Base-by-base conservation (phyloP, 2,113 vertebrate species). In the Ophthalmolycus amberensis region DNA sequence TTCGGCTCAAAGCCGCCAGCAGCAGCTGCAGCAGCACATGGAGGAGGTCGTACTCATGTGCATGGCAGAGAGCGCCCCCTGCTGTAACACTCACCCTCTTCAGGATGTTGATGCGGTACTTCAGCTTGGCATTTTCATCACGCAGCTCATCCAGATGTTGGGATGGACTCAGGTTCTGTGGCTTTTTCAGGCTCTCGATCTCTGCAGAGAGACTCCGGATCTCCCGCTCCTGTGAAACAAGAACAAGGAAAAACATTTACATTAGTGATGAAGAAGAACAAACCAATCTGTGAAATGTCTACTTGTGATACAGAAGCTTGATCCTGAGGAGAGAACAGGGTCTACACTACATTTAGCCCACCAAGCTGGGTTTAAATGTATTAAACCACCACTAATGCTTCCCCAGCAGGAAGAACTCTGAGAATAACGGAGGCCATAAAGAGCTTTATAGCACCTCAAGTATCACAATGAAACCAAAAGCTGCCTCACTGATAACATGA, bases 21-120 rank as follows among this genome's bases (percentile, higher is more conserved):
- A 16, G 32, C 32, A 32, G 32, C 34, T 34, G 34, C 44, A 16
- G 44, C 46, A 18, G 46, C 15, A 48, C 15, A 48, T n/a, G 46
- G 15, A 48, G 46, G 46, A 48, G 5, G 14, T 16, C 14, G 12
- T 44, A 44, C 12, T 3, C 42, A 15, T 15, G 42, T 44, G 15
- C 1, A 1, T 1, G 1, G 14, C 3, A 15, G 18, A 42, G 40
- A 50, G 48, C 48, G 18, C 48, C 48, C 48, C 48, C 18, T 50
- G 48, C 29, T 18, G 65, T 20, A 6, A n/a, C 25, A 37, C 95
- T 95, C 83, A 99, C 98, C 91, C 93, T 96, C 52, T 76, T 96
- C 3, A 99, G 96, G 86, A 98, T 94, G 86, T 97, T 98, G 67
- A 98, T 79, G 0, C 98, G 96, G 74, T 99, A 99, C 25, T 97